Evolutionary conservation across 2,888 invertebrate genomes (phyloP), one percentile per base, ranked within the genome.

Genomic region (Andrena marginata): DNA sequence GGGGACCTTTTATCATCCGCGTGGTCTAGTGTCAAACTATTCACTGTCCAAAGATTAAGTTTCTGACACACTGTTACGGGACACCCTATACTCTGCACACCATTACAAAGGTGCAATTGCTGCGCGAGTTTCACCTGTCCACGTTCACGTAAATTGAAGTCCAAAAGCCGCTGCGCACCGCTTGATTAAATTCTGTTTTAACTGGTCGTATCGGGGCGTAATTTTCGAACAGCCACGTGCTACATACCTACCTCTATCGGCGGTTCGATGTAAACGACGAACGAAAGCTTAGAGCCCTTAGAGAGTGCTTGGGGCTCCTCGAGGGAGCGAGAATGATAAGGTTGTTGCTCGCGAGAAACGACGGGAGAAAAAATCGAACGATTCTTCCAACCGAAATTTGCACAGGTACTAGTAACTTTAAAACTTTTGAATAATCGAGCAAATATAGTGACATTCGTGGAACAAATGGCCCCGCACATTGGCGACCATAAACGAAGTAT

Each of bases 161-260:
- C 23, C 67, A 31, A 51, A 54, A 29, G 5, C 51, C 31, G 16
- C n/a, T 16, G 49, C 33, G 48, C 48, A 31, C 59, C 1, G 26
- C 29, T 75, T 75, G 75, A 75, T 75, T 75, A 75, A 62, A 75
- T 69, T 69, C 62, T 49, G 29, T 20, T 60, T 75, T 68, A 75
- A 75, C 29, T 13, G 51, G 69, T 5, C 33, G 2, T n/a, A 65
- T 73, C 13, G 64, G 29, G 31, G 1, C 31, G 49, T 51, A 42
- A 64, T 64, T 64, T 64, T 42, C 64, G 42, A 64, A 23, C 63
- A 31, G n/a, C 16, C 20, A 13, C 16, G 42, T 16, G 42, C 42
- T 42, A 16, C 42, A 16, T 4, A 42, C 42, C 42, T 42, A 0
- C 5, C 5, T 16, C 33, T 7, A 13, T 10, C 13, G n/a, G 51